A percentile compares a stretch with the other conserved stretches of the same genome.
phyloP scores from a whole-genome alignment of 2,888 invertebrate species.

The Oligia strigilis region DNA sequence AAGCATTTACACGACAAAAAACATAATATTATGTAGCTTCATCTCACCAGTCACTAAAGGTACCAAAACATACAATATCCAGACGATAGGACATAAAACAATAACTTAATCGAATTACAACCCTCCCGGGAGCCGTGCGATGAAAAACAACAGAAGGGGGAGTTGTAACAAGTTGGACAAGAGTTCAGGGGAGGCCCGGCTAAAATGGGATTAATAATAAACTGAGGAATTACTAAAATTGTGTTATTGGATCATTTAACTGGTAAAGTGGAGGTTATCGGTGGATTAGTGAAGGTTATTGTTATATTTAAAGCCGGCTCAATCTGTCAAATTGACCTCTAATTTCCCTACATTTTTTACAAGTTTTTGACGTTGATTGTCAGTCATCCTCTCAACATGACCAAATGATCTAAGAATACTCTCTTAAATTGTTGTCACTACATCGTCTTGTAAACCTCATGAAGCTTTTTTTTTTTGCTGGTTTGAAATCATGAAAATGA shows the following conservation, averaged over 20 bases:
- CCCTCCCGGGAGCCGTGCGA: constrained; percentile 56
- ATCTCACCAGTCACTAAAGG: not conserved
- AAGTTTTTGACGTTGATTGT: too few relatives aligned
- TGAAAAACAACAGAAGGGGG: constrained; percentile 71
- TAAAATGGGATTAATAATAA: constrained; percentile 51
- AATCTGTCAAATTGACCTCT: too few relatives aligned
- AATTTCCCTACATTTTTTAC: too few relatives aligned
- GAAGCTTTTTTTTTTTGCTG: too few relatives aligned
- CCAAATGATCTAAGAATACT: too few relatives aligned
- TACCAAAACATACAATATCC: constrained; percentile 50
- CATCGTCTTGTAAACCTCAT: not conserved
- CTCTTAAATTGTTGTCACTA: not conserved
- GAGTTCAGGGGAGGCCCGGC: constrained; percentile 39
- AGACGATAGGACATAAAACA: constrained; percentile 69
- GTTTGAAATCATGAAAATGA: too few relatives aligned
- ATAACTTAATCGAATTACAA: constrained; percentile 76
- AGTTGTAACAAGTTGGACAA: constrained; percentile 56
- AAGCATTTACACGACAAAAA: not conserved
- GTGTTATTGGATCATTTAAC: constrained; percentile 39
- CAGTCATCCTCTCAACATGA: too few relatives aligned
- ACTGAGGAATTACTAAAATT: constrained; percentile 53
- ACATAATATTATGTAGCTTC: too few relatives aligned
- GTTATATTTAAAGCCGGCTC: not conserved
- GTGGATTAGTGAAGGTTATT: constrained; percentile 22
- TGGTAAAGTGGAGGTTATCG: not conserved